These are phyloP conservation scores for Strix aluco DNA, from an alignment of 2,113 vertebrate genomes.

Conservation along the genomic window DNA sequence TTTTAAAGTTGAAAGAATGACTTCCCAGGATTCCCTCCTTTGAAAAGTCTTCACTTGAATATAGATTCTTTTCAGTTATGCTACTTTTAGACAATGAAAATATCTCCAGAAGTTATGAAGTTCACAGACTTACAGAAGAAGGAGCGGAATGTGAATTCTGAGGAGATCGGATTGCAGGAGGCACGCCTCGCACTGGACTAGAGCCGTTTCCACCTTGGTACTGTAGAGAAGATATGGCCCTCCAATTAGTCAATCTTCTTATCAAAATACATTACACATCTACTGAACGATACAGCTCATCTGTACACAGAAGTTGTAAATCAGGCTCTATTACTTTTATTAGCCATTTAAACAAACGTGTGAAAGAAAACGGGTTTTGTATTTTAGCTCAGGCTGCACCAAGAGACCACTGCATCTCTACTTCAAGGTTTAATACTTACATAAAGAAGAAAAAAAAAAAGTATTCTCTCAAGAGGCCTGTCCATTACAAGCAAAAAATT, in stretches of 20 bases:
- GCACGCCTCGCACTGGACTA: constrained; percentile 93
- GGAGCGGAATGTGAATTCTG: constrained; percentile 97
- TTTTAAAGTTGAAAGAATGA: background rate
- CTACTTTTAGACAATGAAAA: background rate
- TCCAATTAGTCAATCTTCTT: background rate
- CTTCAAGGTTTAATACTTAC: background rate
- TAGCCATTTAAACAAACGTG: background rate
- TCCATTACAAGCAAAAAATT: background rate
- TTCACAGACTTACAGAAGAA: constrained; percentile 85
- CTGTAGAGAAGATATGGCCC: constrained; percentile 57
- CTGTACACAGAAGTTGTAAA: background rate
- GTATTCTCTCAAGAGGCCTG: background rate
- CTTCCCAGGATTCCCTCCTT: background rate
- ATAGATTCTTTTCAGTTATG: background rate
- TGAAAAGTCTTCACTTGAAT: background rate
- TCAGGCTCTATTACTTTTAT: background rate
- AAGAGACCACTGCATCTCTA: background rate
- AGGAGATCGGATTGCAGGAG: constrained; percentile 92
- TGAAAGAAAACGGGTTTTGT: background rate
- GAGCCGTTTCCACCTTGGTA: constrained; percentile 97
- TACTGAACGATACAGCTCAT: background rate
- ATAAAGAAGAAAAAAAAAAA: background rate
- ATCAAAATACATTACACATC: background rate
- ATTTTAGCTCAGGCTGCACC: background rate
- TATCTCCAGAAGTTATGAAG: background rate